phyloP scores from a whole-genome alignment of 2,113 vertebrate species.

The Hippopotamus amphibius region DNA sequence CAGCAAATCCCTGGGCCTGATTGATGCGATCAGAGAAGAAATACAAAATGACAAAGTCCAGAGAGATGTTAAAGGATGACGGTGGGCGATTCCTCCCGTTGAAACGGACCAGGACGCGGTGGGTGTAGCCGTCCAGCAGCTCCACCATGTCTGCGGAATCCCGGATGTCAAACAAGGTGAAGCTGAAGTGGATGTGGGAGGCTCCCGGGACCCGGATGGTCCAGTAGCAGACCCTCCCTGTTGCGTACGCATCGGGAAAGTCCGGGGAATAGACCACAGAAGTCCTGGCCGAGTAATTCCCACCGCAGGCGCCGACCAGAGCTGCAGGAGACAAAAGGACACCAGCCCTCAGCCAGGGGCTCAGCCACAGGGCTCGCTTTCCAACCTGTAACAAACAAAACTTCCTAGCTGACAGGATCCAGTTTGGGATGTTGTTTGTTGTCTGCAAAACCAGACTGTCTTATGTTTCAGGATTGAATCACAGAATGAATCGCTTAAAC shows the following conservation, averaged over 20 bases:
- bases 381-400: not conserved
- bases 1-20: slow-evolving; percentile 95
- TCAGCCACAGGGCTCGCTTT: not conserved
- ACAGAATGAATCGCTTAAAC: slow-evolving; percentile 50
- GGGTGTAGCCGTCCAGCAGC: slow-evolving; percentile 94
- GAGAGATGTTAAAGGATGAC: slow-evolving; percentile 92
- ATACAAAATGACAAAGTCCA: slow-evolving; percentile 96
- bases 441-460: slow-evolving; percentile 47
- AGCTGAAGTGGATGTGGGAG: slow-evolving; percentile 92
- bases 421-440: slow-evolving; percentile 7
- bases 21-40: slow-evolving; percentile 97
- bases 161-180: slow-evolving; percentile 96
- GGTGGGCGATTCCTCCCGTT: slow-evolving; percentile 92
- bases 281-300: slow-evolving; percentile 93
- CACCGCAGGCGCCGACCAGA: slow-evolving; percentile 95
- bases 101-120: slow-evolving; percentile 94
- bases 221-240: slow-evolving; percentile 96
- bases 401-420: slow-evolving; percentile 3
- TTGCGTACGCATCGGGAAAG: slow-evolving; percentile 94
- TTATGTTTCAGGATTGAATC: slow-evolving; percentile 73
- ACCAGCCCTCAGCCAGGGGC: not conserved
- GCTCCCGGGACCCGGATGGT: slow-evolving; percentile 94
- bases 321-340: slow-evolving; percentile 86
- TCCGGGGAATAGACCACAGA: slow-evolving; percentile 97
- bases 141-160: slow-evolving; percentile 98